These are phyloP conservation scores for Myocastor coypus DNA, from an alignment of 2,113 vertebrate species.

Conservation along the genomic window DNA sequence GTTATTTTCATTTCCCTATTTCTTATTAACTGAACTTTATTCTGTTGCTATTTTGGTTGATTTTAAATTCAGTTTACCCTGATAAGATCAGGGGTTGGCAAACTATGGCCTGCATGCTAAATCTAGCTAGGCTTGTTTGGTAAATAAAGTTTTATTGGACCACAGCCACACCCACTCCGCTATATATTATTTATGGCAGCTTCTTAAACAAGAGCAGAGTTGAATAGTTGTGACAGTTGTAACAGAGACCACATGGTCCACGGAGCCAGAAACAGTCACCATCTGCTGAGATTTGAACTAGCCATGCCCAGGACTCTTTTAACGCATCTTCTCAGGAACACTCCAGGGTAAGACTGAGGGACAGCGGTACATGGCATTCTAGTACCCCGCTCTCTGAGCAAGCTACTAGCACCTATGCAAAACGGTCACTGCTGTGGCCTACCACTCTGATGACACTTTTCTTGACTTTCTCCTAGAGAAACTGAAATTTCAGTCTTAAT, in stretches of 20 bases:
- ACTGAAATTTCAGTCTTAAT: neutral
- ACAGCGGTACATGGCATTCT: neutral
- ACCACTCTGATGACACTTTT: neutral
- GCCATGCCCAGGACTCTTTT: neutral
- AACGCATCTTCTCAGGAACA: neutral
- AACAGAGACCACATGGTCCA: neutral
- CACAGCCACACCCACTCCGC: neutral
- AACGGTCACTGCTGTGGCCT: neutral
- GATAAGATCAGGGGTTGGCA: neutral
- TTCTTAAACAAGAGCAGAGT: neutral
- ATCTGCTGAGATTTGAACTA: neutral
- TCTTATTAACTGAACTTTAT: neutral
- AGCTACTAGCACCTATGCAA: neutral
- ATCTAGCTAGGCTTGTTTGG: neutral
- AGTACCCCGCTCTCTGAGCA: neutral
- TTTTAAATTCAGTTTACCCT: neutral
- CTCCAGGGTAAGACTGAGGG: neutral
- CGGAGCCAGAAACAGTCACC: neutral
- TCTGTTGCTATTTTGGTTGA: neutral
- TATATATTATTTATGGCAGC: neutral
- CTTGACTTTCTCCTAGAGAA: neutral
- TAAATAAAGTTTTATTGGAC: conserved; percentile 56
- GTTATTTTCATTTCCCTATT: neutral
- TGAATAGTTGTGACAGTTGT: neutral
- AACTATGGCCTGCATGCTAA: neutral